Conservation (phyloP, 2,113 vertebrate species). For the Aegypius monachus region DNA sequence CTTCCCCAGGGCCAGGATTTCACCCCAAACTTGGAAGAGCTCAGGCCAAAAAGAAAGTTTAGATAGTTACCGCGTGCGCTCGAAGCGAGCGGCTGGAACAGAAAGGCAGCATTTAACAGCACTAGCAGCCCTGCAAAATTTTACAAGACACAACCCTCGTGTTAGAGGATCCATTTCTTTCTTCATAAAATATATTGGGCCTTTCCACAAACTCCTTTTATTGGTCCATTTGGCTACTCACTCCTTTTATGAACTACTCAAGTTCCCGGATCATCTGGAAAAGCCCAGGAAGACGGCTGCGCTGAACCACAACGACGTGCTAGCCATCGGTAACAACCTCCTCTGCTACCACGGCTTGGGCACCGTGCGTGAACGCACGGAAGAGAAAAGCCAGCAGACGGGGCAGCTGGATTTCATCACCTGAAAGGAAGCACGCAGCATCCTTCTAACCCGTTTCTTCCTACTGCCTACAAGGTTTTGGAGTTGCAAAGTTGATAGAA, state of each 20-base stretch:
- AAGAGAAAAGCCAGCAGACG: background rate
- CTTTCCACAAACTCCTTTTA: conserved; percentile 46
- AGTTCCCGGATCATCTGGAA: conserved; percentile 7
- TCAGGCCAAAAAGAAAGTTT: background rate
- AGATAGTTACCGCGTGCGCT: background rate
- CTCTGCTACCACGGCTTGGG: background rate
- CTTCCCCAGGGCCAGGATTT: background rate
- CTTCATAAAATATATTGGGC: conserved; percentile 54
- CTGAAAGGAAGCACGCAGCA: background rate
- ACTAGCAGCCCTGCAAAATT: conserved; percentile 37
- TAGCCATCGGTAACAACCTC: background rate
- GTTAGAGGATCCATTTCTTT: conserved; percentile 53
- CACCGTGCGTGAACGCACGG: fast-evolving
- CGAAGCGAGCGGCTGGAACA: background rate
- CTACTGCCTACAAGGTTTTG: background rate
- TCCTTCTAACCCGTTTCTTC: background rate
- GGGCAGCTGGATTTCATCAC: background rate
- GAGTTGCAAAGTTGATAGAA: background rate
- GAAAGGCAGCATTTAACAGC: background rate
- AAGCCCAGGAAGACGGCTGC: background rate
- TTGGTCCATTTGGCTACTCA: conserved; percentile 52
- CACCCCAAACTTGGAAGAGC: background rate
- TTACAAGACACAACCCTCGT: conserved; percentile 43
- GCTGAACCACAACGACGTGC: background rate
- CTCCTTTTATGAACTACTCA: conserved; percentile 49